Evolutionary conservation across 2,797 vertebrate species (phyloP), one percentile per base, ranked within the genome.

Genomic region (Falco biarmicus): DNA sequence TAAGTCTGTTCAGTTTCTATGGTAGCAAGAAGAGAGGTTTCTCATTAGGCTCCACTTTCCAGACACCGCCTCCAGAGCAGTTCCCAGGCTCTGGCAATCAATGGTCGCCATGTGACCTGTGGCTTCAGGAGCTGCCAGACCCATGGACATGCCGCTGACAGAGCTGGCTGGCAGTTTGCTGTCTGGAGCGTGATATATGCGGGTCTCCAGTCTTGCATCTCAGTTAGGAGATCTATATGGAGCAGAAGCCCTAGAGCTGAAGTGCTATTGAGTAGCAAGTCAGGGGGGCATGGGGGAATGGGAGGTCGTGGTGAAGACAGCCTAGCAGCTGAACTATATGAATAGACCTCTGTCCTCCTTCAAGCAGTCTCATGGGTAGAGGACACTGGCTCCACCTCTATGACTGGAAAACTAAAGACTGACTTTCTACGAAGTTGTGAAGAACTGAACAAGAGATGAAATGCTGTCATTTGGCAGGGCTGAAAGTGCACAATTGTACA

Each of bases 1-100:
- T 48, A 69, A 57, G 81, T 80, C 92, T 91, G 56, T 26, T 75
- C 92, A 19, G 95, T 97, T 96, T 96, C 96, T 95, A 95, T 94
- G 87, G 91, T 47, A 96, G 94, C 84, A 70, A 74, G 84, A 79
- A 65, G 75, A 71, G 83, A 78, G 65, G n/a, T n/a, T 77, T 92
- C 83, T 79, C 66, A 61, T 87, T 16, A 85, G 64, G 77, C 77
- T 92, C 77, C 78, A n/a, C 57, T 92, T 87, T 14, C 12, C 13
- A 84, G 45, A 43, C 10, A 8, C 13, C 0, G 0, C 61, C 64
- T 91, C 65, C 71, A 17, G 61, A 91, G 75, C 51, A 32, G 80
- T 39, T 75, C 57, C 29, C 2, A 14, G 43, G 61, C 54, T 84
- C 77, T 45, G 61, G 29, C 73, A 54, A 21, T 18, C 57, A 75